Conservation (phyloP, 2,888 invertebrate species). For the Acrobeloides nanus region DNA sequence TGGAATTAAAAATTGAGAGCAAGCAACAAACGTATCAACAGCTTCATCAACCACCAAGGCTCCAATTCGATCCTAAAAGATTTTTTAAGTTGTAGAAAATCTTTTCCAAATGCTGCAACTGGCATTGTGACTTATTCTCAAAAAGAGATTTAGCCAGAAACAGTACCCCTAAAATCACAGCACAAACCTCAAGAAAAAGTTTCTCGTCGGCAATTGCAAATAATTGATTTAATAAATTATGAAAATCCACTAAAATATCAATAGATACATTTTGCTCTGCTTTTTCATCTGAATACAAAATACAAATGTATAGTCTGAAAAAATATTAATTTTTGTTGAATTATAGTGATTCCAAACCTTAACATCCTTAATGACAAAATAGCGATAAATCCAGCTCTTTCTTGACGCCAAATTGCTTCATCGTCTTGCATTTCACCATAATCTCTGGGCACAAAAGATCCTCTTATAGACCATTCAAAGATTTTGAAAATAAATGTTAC, state of each 20-base stretch:
- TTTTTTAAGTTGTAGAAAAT: too few relatives aligned
- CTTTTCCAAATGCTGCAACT: too few relatives aligned
- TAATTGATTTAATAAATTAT: slow-evolving; percentile 73
- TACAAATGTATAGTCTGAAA: slow-evolving; percentile 9
- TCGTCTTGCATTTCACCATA: slow-evolving; percentile 19
- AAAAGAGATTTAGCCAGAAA: neutral
- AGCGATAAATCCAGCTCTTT: slow-evolving; percentile 33
- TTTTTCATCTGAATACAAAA: slow-evolving; percentile 15
- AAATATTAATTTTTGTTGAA: neutral
- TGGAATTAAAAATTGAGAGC: slow-evolving; percentile 18
- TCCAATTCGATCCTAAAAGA: slow-evolving; percentile 20
- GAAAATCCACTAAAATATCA: slow-evolving; percentile 76
- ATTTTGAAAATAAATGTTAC: slow-evolving; percentile 16
- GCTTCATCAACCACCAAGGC: slow-evolving; percentile 18
- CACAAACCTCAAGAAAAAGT: slow-evolving; percentile 7
- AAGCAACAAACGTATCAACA: slow-evolving; percentile 21
- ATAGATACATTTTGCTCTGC: slow-evolving; percentile 71
- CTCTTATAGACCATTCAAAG: slow-evolving; percentile 23
- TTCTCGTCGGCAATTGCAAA: slow-evolving; percentile 21
- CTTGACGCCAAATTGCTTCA: slow-evolving; percentile 29
- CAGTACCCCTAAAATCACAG: neutral
- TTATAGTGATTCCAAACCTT: neutral
- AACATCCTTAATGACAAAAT: slow-evolving; percentile 25
- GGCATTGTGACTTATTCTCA: neutral
- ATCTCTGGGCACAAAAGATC: slow-evolving; percentile 14